Evolutionary conservation across 2,113 vertebrate species (phyloP).

Genomic region (Pardalotus punctatus): DNA sequence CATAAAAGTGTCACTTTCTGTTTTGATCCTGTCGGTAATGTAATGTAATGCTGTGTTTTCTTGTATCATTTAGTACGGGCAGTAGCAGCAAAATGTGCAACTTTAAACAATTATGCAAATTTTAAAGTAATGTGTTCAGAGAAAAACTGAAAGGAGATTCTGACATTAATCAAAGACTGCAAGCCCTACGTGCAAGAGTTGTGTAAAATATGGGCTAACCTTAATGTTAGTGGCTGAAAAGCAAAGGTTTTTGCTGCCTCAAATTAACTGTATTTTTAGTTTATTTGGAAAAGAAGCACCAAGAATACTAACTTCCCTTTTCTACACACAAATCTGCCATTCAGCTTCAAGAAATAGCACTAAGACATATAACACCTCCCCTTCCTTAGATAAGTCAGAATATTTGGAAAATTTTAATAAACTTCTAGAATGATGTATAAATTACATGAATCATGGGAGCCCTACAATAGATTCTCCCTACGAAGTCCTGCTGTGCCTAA

Average conservation of each 20-base stretch:
- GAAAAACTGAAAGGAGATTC: slow-evolving; percentile 32
- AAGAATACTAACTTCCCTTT: slow-evolving; percentile 6
- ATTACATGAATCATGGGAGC: slow-evolving; percentile 12
- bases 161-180: slow-evolving; percentile 36
- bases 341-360: slow-evolving; percentile 14
- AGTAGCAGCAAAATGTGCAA: slow-evolving; percentile 48
- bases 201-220: background rate
- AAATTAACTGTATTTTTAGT: slow-evolving; percentile 44
- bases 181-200: slow-evolving; percentile 26
- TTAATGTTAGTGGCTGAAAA: slow-evolving; percentile 10
- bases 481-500: background rate
- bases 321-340: slow-evolving; percentile 6
- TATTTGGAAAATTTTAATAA: slow-evolving; percentile 27
- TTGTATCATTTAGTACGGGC: slow-evolving; percentile 38
- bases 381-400: slow-evolving; percentile 23
- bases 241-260: background rate
- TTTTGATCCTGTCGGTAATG: background rate
- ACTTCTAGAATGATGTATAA: slow-evolving; percentile 23
- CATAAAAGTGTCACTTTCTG: slow-evolving; percentile 7
- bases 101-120: slow-evolving; percentile 58
- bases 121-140: slow-evolving; percentile 34
- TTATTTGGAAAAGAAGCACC: background rate
- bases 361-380: background rate
- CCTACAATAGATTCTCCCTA: background rate
- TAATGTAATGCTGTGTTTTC: slow-evolving; percentile 24